phyloP scores from a whole-genome alignment of 2,888 invertebrate genomes.

The Brachyptera putata region DNA sequence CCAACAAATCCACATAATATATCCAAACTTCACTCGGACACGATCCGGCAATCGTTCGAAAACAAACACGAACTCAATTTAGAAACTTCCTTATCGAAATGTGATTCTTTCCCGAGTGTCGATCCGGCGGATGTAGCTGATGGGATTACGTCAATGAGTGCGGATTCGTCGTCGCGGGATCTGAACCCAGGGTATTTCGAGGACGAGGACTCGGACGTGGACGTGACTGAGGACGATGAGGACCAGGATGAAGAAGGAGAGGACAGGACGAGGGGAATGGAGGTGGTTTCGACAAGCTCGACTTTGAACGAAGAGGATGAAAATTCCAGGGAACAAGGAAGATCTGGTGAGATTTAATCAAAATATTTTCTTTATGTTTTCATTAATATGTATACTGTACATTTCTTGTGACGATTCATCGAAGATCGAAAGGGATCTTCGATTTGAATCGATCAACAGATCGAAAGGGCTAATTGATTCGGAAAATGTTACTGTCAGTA shows the following conservation, averaged over 20 bases:
- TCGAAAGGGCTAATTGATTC: too few relatives aligned
- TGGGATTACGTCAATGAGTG: conserved; percentile 24
- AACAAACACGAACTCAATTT: too few relatives aligned
- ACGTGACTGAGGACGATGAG: conserved; percentile 8
- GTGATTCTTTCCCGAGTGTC: not conserved
- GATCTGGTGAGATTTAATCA: not conserved
- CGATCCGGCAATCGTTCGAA: too few relatives aligned
- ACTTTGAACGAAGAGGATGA: not conserved
- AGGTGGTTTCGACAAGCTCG: conserved; percentile 1
- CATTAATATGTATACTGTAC: not conserved
- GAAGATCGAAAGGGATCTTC: too few relatives aligned
- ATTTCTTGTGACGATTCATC: too few relatives aligned
- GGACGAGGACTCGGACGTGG: conserved; percentile 18
- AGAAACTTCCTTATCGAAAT: too few relatives aligned
- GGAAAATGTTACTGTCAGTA: too few relatives aligned
- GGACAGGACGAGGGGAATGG: too few relatives aligned
- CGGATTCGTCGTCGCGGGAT: conserved; percentile 22
- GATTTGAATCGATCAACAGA: too few relatives aligned
- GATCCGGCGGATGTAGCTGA: not conserved
- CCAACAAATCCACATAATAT: too few relatives aligned
- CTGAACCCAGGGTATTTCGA: not conserved
- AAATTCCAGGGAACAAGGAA: not conserved
- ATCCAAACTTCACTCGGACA: too few relatives aligned
- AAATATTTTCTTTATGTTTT: not conserved
- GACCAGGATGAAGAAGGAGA: conserved; percentile 19